Conservation (phyloP, 2,113 vertebrate genomes). For the Benitochromis conjunctus region DNA sequence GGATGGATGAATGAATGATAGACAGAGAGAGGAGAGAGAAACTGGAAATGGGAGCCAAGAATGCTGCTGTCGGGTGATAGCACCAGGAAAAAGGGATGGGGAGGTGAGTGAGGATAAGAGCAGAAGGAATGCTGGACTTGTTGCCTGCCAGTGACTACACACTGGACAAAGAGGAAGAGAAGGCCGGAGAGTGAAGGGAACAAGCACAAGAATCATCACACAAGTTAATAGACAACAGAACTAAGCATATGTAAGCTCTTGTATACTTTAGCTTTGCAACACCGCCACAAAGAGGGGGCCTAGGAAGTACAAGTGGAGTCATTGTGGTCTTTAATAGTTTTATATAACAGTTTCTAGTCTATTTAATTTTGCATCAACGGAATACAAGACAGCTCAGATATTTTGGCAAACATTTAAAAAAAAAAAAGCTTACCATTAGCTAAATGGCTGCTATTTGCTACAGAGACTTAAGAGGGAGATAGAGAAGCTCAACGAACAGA, state of each 20-base stretch:
- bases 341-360: background rate
- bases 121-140: slow-evolving; percentile 17
- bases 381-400: background rate
- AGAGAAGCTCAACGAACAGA: too few relatives aligned
- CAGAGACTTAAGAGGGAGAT: background rate
- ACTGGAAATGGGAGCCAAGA: slow-evolving; percentile 26
- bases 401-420: background rate
- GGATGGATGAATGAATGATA: slow-evolving; percentile 40
- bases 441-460: background rate
- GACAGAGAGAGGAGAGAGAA: slow-evolving; percentile 14
- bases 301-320: background rate
- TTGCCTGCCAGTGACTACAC: slow-evolving; percentile 5
- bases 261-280: background rate
- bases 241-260: background rate
- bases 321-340: background rate
- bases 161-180: background rate
- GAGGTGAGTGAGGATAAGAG: background rate
- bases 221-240: background rate
- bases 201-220: background rate
- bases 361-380: background rate
- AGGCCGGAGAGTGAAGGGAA: background rate
- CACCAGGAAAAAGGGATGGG: background rate
- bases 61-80: slow-evolving; percentile 59
- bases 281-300: background rate
- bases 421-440: background rate